These are phyloP conservation scores for Bilobella aurantiaca DNA, from an alignment of 1,140 invertebrate genomes.

Conservation along the genomic window DNA sequence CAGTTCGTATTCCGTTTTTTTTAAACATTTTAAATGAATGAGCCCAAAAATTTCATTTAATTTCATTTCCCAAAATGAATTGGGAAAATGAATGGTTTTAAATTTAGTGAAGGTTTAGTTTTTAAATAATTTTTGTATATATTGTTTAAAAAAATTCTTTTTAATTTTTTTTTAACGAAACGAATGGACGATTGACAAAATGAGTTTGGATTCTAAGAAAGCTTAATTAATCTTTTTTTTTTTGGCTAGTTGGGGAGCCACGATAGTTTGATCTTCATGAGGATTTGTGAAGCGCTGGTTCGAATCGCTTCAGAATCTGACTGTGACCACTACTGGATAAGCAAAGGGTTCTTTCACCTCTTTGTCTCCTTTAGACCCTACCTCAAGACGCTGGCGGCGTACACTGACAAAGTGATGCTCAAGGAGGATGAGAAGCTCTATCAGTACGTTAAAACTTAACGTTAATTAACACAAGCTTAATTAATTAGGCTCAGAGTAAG, in stretches of 20 bases:
- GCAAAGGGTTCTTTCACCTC: slow-evolving; percentile 58
- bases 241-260: slow-evolving; percentile 14
- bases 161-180: slow-evolving; percentile 10
- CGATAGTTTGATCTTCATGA: slow-evolving; percentile 40
- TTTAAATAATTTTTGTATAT: slow-evolving; percentile 26
- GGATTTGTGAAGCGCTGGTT: slow-evolving; percentile 55
- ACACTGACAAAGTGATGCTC: slow-evolving; percentile 53
- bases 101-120: too few relatives aligned
- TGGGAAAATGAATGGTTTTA: too few relatives aligned
- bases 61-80: too few relatives aligned
- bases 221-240: slow-evolving; percentile 13
- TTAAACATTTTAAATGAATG: too few relatives aligned
- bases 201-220: too few relatives aligned
- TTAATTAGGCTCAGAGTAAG: too few relatives aligned
- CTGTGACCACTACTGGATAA: slow-evolving; percentile 66
- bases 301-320: slow-evolving; percentile 59
- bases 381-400: slow-evolving; percentile 52
- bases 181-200: too few relatives aligned
- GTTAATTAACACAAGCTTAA: too few relatives aligned
- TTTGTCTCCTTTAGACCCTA: slow-evolving; percentile 54
- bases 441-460: slow-evolving; percentile 40
- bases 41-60: too few relatives aligned
- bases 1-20: too few relatives aligned
- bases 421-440: slow-evolving; percentile 59
- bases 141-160: too few relatives aligned